Percentiles rank a stretch among this genome's conserved stretches.
phyloP scores from a whole-genome alignment of 2,797 vertebrate genomes.

The Tragopan temminckii region DNA sequence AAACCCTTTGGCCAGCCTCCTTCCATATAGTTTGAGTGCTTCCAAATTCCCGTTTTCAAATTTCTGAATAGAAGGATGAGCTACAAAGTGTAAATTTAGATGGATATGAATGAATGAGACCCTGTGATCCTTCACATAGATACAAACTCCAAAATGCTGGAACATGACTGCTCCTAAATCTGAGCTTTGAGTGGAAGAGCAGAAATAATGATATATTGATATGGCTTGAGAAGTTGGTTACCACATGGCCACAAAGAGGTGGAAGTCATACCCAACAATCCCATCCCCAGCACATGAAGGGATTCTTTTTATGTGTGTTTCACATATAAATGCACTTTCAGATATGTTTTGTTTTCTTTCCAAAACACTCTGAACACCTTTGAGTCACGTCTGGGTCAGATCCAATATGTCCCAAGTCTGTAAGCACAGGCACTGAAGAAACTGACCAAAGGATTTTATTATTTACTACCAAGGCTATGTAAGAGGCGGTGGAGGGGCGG shows the following conservation, averaged over 20 bases:
- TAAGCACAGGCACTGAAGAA: neutral
- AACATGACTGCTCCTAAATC: neutral
- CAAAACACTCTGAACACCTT: neutral
- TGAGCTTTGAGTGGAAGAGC: neutral
- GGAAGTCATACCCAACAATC: neutral
- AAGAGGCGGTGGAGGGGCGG: neutral
- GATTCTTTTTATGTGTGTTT: accelerated
- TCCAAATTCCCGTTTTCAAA: neutral
- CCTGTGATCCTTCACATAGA: accelerated
- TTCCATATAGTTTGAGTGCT: neutral
- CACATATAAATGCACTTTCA: neutral
- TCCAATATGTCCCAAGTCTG: neutral
- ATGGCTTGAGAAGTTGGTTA: neutral
- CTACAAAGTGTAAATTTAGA: neutral
- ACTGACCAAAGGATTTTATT: neutral
- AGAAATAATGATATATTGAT: neutral
- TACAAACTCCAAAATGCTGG: neutral
- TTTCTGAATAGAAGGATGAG: neutral
- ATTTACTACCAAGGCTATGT: neutral
- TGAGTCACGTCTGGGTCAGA: neutral
- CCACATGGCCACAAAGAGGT: neutral
- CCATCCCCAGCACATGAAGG: neutral
- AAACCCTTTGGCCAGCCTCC: neutral
- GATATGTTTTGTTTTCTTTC: neutral
- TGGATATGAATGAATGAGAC: neutral